Base-by-base conservation (phyloP, 2,113 vertebrate genomes). In the Gambusia holbrooki region DNA sequence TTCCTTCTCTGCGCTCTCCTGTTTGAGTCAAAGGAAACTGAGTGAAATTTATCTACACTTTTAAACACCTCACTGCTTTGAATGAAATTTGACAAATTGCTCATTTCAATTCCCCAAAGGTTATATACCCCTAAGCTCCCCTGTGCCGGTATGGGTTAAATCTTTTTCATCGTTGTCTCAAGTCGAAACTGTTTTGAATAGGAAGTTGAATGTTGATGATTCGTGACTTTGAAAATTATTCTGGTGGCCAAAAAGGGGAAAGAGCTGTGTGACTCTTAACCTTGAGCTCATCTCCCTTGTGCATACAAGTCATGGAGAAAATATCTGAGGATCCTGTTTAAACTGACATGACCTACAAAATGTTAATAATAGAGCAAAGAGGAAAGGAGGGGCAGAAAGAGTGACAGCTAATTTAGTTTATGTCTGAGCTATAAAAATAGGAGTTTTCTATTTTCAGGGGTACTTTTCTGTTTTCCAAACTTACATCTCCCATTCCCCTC, bases 21-120 rank as follows among this genome's bases (percentile, higher is more conserved):
- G 69, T 80, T 84, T 82, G 71, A 85, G 74, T 88, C 89, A 84
- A 67, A 61, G 60, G 78, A 83, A 83, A 72, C 83, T 76, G 42
- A 84, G 32, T 84, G 73, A 87, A 85, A 88, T 84, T 71, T 76
- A 84, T 77, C 87, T 66, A 65, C 68, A 33, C 69, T 73, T 83
- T 83, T 67, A 86, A 77, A 73, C 62, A 66, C 81, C 78, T 82
- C 62, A 45, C 62, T 65, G 85, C 87, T 78, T 77, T 84, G 84
- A 88, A 90, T 90, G 82, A 85, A 85, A 76, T 86, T 78, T 90
- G 90, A 92, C 90, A 92, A 91, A 93, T 85, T 90, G 79, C 88
- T 88, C 60, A 83, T 89, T 86, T 80, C 42, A 88, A 89, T 76
- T 87, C 89, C 87, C 89, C 48, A 30, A 68, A 81, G 91, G 82